Percentiles rank a stretch among this genome's conserved stretches.
These are phyloP conservation scores for Conus betulinus DNA, from an alignment of 1,140 invertebrate genomes.

Conservation along the genomic window DNA sequence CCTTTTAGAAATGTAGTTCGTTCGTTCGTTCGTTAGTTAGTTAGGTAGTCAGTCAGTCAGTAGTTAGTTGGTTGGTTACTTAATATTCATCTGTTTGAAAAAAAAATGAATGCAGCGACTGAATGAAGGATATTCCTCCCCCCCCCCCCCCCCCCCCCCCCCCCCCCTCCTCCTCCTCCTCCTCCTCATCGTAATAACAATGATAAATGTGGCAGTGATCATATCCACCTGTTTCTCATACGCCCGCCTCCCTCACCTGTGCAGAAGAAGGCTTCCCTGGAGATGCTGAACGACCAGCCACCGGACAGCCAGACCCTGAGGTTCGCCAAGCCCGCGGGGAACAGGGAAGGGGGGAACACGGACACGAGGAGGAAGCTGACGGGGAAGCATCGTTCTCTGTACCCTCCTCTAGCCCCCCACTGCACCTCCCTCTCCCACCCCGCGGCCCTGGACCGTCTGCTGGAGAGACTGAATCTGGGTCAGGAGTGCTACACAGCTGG, in stretches of 20 bases:
- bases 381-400: neutral
- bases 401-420: conserved; percentile 25
- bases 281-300: conserved; percentile 22
- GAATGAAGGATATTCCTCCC: too few species aligned
- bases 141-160: too few species aligned
- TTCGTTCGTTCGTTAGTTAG: too few species aligned
- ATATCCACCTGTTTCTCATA: neutral
- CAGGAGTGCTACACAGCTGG: conserved; percentile 35
- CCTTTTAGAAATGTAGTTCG: too few species aligned
- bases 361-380: neutral
- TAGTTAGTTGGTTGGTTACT: too few species aligned
- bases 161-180: too few species aligned
- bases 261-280: neutral
- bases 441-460: conserved; percentile 25
- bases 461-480: conserved; percentile 34
- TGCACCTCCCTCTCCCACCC: conserved; percentile 17
- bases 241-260: neutral
- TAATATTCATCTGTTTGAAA: too few species aligned
- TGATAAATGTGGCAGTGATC: neutral
- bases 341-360: neutral
- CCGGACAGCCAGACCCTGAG: neutral
- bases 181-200: neutral
- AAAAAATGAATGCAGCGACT: too few species aligned
- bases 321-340: neutral
- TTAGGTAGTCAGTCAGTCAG: too few species aligned